phyloP scores from a whole-genome alignment of 2,888 invertebrate genomes.

The Empis stercorea region DNA sequence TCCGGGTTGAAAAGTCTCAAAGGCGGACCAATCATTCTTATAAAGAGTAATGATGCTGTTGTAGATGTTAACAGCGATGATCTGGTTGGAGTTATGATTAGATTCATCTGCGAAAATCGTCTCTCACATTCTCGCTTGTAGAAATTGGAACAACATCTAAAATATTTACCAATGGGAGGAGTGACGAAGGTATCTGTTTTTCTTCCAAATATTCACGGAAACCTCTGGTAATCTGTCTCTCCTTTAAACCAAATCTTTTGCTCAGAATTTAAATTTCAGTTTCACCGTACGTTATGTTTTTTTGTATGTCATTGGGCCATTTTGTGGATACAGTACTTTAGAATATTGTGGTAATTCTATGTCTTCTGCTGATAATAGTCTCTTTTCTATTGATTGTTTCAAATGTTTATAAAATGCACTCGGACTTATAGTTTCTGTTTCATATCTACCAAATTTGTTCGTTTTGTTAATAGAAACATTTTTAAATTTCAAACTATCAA shows the following conservation, averaged over 20 bases:
- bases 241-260: neutral
- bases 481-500: constrained; percentile 1
- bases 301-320: neutral
- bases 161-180: neutral
- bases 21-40: no score
- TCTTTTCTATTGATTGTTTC: neutral
- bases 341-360: constrained; percentile 1
- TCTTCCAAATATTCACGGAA: no score
- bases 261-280: neutral
- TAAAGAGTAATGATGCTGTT: no score
- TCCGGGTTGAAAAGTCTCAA: no score
- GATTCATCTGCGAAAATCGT: neutral
- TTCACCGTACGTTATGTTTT: constrained; percentile 1
- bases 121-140: neutral
- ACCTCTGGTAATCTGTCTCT: neutral
- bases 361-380: neutral
- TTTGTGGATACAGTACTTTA: neutral
- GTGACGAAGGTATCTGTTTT: neutral
- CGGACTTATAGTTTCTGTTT: neutral
- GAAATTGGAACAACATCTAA: neutral
- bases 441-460: constrained; percentile 1
- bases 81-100: no score
- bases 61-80: no score
- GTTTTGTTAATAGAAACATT: constrained; percentile 1
- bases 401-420: neutral